Conservation (phyloP, 37 sponge, comb jelly and placozoan species). For the Crambe crambe region DNA sequence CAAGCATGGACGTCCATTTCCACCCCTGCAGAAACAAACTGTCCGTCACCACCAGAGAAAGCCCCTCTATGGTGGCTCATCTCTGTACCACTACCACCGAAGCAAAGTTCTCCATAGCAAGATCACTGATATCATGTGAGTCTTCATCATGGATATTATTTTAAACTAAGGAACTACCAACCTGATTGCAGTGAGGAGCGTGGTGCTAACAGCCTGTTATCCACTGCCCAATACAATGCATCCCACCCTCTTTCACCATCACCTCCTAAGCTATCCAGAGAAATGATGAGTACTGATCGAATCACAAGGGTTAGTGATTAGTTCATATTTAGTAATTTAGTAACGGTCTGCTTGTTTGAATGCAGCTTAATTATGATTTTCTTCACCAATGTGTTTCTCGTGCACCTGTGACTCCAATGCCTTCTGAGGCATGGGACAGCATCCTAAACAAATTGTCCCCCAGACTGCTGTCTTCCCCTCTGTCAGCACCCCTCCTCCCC, state of each 20-base stretch:
- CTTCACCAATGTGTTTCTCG: slow-evolving; percentile 80
- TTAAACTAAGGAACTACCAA: not conserved
- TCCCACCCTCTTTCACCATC: slow-evolving; percentile 1
- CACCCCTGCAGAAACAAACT: not conserved
- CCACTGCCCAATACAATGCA: slow-evolving; percentile 65
- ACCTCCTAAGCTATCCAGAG: slow-evolving; percentile 64
- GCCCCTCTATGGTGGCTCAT: not conserved
- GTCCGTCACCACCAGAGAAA: not conserved
- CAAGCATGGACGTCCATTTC: not conserved
- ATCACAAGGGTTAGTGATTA: slow-evolving; percentile 55
- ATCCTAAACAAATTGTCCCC: slow-evolving; percentile 60
- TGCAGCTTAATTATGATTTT: slow-evolving; percentile 88
- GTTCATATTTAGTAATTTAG: no score
- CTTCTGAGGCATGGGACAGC: slow-evolving; percentile 62
- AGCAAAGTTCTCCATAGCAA: not conserved
- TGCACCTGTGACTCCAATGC: slow-evolving; percentile 87
- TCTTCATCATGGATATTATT: not conserved
- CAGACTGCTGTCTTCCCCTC: slow-evolving; percentile 15
- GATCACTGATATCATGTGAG: slow-evolving; percentile 13
- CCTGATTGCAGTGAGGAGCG: slow-evolving; percentile 64
- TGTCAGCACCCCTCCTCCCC: slow-evolving; percentile 22
- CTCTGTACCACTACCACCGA: not conserved
- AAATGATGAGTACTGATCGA: slow-evolving; percentile 90
- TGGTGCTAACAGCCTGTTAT: slow-evolving; percentile 46
- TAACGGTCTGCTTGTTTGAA: no score